Evolutionary conservation across 2,888 invertebrate genomes (phyloP).

Genomic region (Eulithis testata): DNA sequence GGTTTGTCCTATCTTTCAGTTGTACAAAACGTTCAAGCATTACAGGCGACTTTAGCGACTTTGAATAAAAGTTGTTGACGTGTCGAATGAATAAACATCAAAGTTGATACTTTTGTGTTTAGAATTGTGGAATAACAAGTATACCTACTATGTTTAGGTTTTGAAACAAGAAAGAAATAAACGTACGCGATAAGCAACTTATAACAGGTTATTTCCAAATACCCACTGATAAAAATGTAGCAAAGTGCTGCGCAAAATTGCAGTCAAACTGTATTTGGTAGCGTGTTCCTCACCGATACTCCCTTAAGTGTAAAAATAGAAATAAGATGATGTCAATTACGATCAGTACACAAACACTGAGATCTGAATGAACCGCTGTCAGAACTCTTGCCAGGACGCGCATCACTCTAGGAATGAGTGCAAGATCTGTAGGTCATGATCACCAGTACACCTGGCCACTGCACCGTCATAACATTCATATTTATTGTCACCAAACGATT

Average conservation of each 20-base stretch:
- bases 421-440: slow-evolving; percentile 76
- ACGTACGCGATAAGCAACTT: slow-evolving; percentile 63
- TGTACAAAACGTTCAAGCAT: too few species aligned
- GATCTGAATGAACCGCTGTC: slow-evolving; percentile 73
- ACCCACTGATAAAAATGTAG: slow-evolving; percentile 22
- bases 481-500: slow-evolving; percentile 30
- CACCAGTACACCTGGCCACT: slow-evolving; percentile 58
- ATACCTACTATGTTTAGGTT: neutral
- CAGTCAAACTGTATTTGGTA: neutral
- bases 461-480: slow-evolving; percentile 34
- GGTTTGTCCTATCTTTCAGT: too few species aligned
- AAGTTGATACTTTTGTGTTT: neutral
- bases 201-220: slow-evolving; percentile 58
- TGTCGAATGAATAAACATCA: too few species aligned
- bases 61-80: too few species aligned
- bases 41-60: too few species aligned
- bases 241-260: neutral
- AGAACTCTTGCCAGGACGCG: slow-evolving; percentile 69
- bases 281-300: neutral
- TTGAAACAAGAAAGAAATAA: slow-evolving; percentile 1
- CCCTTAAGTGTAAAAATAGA: slow-evolving; percentile 21
- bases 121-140: neutral
- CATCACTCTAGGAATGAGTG: slow-evolving; percentile 65
- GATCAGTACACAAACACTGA: slow-evolving; percentile 50
- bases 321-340: slow-evolving; percentile 41